phyloP scores from a whole-genome alignment of 2,113 vertebrate genomes.

The Carettochelys insculpta region DNA sequence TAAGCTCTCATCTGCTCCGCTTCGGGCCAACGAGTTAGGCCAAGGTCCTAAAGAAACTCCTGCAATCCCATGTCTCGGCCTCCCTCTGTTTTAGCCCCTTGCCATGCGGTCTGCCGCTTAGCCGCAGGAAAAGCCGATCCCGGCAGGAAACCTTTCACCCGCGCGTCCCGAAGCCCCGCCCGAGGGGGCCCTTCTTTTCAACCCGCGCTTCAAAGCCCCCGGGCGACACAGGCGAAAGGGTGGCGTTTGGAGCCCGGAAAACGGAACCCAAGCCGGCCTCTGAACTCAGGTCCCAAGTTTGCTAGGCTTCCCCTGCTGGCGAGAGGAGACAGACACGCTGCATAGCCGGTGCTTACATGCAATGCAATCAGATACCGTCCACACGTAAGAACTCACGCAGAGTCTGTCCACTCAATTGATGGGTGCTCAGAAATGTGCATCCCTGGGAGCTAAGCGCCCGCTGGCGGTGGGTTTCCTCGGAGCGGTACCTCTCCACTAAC shows the following conservation, averaged over 20 bases:
- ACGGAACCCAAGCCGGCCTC: background rate
- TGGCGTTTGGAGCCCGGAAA: background rate
- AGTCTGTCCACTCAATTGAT: background rate
- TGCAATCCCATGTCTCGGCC: background rate
- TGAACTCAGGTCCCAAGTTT: background rate
- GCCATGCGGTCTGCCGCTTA: background rate
- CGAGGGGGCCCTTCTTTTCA: background rate
- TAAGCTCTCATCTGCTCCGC: background rate
- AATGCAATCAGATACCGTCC: conserved; percentile 24
- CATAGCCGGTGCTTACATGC: background rate
- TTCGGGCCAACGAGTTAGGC: background rate
- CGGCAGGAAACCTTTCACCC: background rate
- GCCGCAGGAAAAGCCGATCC: background rate
- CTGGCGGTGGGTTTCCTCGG: conserved; percentile 29
- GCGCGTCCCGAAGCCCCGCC: background rate
- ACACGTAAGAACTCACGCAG: background rate
- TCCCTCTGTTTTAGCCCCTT: background rate
- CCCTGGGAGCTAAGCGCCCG: conserved; percentile 12
- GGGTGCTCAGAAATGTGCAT: background rate
- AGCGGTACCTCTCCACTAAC: background rate
- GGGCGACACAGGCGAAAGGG: accelerated
- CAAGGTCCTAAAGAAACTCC: background rate
- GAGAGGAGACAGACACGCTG: background rate
- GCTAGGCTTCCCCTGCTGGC: background rate
- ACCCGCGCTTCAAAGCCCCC: background rate